Evolutionary conservation across 1,140 invertebrate genomes (phyloP), one percentile per base, ranked within the genome.

Genomic region (Hestina assimilis): DNA sequence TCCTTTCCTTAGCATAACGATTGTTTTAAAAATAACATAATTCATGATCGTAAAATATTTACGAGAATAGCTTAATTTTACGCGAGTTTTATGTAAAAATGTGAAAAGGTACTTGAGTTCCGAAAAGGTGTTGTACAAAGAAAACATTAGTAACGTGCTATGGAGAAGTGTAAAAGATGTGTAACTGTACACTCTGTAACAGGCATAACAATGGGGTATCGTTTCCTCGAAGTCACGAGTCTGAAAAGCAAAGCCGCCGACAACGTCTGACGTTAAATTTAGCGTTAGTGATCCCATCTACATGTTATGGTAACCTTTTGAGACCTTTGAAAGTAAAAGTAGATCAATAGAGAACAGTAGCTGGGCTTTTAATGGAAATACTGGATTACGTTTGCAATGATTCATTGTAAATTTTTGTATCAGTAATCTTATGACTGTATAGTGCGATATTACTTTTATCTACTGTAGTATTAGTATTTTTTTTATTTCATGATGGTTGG

Each of bases 261-360:
- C 59, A 38, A 0, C 33, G 58, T 60, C 66, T 69, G 51, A 59
- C 46, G 76, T 85, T 85, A 83, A 87, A 87, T 87, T 85, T 82
- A 83, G 80, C 80, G 80, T 84, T 75, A 83, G 77, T 83, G 72
- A 87, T 87, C 73, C 64, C 71, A 79, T 84, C 65, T 79, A 60
- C 54, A 68, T 65, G 65, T 26, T 58, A 51, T 66, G 31, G 46
- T 21, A 66, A 48, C 54, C 45, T 47, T 48, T 63, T 67, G 65
- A 54, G 67, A 72, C 58, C 52, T 69, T 71, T 72, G 63, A 76
- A 79, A 79, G 72, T 80, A 66, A 80, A 66, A 80, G 63, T 52
- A 59, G 45, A 65, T 54, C 19, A 38, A 52, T 46, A n/a, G 12
- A n/a, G 31, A 26, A 38, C 21, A 24, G 40, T 1, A 24, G 40